These are phyloP conservation scores for Atrina japonica DNA, from an alignment of 2,888 invertebrate species.

Conservation along the genomic window DNA sequence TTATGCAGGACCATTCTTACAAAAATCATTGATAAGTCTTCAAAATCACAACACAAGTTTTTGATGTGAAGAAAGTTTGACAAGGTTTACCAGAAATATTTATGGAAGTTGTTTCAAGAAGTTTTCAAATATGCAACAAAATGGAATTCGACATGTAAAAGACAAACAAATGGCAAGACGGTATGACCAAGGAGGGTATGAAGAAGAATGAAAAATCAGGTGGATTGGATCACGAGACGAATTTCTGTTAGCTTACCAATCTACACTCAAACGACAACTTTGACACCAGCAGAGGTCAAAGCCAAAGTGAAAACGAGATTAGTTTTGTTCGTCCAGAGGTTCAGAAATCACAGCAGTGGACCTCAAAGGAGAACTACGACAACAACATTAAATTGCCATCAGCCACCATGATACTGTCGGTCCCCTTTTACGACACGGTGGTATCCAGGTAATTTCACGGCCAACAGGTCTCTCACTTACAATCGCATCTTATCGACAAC, in stretches of 20 bases:
- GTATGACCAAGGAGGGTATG: constrained; percentile 53
- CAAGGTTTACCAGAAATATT: constrained; percentile 45
- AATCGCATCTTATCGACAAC: too few species aligned
- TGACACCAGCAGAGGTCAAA: constrained; percentile 40
- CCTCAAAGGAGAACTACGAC: too few species aligned
- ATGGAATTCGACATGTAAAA: constrained; percentile 50
- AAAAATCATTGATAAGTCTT: constrained; percentile 44
- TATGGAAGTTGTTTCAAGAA: constrained; percentile 57
- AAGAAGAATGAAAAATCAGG: constrained; percentile 30
- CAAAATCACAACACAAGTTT: constrained; percentile 38
- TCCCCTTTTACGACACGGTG: constrained; percentile 17
- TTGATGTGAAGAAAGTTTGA: constrained; percentile 48
- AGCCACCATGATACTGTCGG: too few species aligned
- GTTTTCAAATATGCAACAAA: constrained; percentile 39
- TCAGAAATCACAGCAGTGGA: not conserved
- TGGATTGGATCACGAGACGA: not conserved
- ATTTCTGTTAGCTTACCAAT: constrained; percentile 15
- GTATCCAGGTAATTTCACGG: too few species aligned
- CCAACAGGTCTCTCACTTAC: too few species aligned
- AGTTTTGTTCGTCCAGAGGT: not conserved
- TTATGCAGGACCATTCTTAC: constrained; percentile 57
- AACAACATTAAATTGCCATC: too few species aligned
- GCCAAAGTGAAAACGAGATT: constrained; percentile 25
- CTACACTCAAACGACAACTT: constrained; percentile 27
- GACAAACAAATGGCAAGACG: constrained; percentile 50